Evolutionary conservation across 2,888 invertebrate species (phyloP).

Genomic region (Chymomyza fuscimana): DNA sequence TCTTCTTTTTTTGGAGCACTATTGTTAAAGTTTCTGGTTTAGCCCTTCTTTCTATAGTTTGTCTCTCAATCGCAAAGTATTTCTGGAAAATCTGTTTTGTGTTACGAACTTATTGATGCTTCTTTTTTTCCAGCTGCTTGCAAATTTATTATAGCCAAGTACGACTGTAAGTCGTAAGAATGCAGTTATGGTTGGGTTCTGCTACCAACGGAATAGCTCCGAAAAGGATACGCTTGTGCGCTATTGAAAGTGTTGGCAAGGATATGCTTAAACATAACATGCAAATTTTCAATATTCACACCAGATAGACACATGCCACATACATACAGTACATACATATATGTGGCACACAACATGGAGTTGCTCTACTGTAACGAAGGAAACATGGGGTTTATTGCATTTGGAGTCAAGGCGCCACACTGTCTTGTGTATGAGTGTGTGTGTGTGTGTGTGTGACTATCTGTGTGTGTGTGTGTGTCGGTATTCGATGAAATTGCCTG

Average conservation of each 20-base stretch:
- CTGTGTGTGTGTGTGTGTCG: slow-evolving; percentile 34
- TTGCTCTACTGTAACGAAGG: slow-evolving; percentile 54
- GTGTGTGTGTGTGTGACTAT: slow-evolving; percentile 25
- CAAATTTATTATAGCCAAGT: background rate
- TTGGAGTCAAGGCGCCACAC: slow-evolving; percentile 41
- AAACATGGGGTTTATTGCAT: slow-evolving; percentile 58
- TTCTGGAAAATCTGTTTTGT: no score
- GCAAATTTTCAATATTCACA: slow-evolving; percentile 78
- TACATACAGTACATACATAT: slow-evolving; percentile 11
- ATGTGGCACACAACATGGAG: slow-evolving; percentile 38
- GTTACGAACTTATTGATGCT: no score
- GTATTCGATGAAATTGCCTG: slow-evolving; percentile 77
- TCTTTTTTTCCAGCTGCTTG: no score
- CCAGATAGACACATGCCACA: slow-evolving; percentile 42
- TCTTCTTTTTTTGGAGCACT: no score
- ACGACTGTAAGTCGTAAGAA: background rate
- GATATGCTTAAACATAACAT: slow-evolving; percentile 78
- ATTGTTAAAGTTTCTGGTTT: no score
- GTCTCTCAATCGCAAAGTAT: no score
- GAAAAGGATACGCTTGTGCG: slow-evolving; percentile 31
- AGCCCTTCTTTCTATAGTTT: no score
- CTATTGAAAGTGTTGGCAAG: slow-evolving; percentile 65
- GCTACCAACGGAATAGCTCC: background rate
- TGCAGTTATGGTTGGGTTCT: background rate
- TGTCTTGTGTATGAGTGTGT: slow-evolving; percentile 31